A percentile compares a stretch with the other conserved stretches of the same genome.
Conservation (phyloP, 2,888 invertebrate genomes). For the Barypeithes pellucidus region DNA sequence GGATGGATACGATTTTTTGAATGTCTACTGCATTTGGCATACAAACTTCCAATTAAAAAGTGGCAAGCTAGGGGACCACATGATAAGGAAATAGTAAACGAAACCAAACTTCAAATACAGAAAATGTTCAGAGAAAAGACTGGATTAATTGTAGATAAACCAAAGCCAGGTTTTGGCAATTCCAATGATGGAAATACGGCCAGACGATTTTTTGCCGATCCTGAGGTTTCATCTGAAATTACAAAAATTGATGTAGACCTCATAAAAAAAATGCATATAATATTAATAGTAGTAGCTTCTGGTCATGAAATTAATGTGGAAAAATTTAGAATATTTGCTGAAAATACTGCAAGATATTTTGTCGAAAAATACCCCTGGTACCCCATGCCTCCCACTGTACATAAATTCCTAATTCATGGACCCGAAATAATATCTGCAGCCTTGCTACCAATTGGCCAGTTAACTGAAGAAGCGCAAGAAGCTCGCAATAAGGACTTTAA, state of each 20-base stretch:
- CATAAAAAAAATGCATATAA: conserved; percentile 33
- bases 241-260: conserved; percentile 38
- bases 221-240: conserved; percentile 30
- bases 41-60: conserved; percentile 31
- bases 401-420: conserved; percentile 56
- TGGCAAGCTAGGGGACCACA: conserved; percentile 37
- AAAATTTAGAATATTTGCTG: conserved; percentile 45
- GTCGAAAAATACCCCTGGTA: conserved; percentile 56
- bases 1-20: conserved; percentile 47
- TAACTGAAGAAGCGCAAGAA: conserved; percentile 57
- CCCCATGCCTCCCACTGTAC: conserved; percentile 55
- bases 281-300: conserved; percentile 45
- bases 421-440: conserved; percentile 51
- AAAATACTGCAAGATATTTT: conserved; percentile 50
- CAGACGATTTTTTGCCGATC: conserved; percentile 46
- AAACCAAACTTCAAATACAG: conserved; percentile 36
- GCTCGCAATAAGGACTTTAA: conserved; percentile 55
- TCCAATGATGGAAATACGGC: conserved; percentile 57
- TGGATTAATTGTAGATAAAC: conserved; percentile 54
- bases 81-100: conserved; percentile 37
- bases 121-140: conserved; percentile 44
- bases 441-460: conserved; percentile 55
- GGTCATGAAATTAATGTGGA: conserved; percentile 52
- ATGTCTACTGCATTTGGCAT: conserved; percentile 40
- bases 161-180: conserved; percentile 55